phyloP scores from a whole-genome alignment of 1,140 invertebrate species.

The Pseudomyrmex sp. region DNA sequence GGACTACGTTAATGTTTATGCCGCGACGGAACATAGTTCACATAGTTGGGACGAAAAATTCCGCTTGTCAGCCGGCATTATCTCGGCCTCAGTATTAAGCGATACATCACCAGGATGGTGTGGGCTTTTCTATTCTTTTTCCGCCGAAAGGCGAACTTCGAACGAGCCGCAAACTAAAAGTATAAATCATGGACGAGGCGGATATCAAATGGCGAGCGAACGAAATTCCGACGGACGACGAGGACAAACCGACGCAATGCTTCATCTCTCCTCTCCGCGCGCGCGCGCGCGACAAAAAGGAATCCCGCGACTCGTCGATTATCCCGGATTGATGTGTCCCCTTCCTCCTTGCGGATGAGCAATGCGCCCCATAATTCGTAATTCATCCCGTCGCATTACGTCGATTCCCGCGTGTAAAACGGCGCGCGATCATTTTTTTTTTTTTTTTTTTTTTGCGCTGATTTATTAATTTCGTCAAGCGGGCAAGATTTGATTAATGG shows the following conservation, averaged over 20 bases:
- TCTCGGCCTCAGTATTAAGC: conserved; percentile 63
- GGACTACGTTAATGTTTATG: conserved; percentile 39
- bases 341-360: conserved; percentile 30
- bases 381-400: conserved; percentile 54
- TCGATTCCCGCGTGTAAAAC: conserved; percentile 32
- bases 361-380: conserved; percentile 58
- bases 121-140: conserved; percentile 67
- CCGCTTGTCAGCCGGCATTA: conserved; percentile 34
- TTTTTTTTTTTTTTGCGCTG: conserved; percentile 25
- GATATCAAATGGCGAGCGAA: conserved; percentile 70
- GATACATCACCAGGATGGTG: conserved; percentile 58
- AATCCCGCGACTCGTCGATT: conserved; percentile 59
- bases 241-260: conserved; percentile 56
- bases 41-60: conserved; percentile 25
- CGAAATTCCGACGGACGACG: conserved; percentile 67
- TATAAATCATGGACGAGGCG: conserved; percentile 65
- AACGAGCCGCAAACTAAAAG: conserved; percentile 70
- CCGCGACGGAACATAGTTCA: neutral
- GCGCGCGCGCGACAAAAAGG: conserved; percentile 44
- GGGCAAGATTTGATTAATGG: conserved; percentile 21
- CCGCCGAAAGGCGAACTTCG: conserved; percentile 65
- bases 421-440: neutral
- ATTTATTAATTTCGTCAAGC: conserved; percentile 54
- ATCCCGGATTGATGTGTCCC: conserved; percentile 54
- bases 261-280: conserved; percentile 22